Evolutionary conservation across 2,797 vertebrate genomes (phyloP).

Genomic region (Macropodus opercularis): DNA sequence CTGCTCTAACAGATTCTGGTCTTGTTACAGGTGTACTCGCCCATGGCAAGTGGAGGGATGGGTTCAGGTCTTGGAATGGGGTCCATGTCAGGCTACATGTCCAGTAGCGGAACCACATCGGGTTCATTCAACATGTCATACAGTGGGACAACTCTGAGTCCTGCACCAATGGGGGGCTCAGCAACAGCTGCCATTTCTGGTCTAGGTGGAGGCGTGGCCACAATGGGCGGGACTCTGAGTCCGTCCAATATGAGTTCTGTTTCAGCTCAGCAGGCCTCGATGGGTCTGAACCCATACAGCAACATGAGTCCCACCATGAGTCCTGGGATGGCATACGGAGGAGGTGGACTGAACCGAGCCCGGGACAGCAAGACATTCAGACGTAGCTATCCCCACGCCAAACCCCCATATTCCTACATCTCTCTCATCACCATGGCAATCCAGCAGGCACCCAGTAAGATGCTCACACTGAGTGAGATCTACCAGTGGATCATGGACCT

Average conservation of each 20-base stretch:
- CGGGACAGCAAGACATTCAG: slow-evolving; percentile 91
- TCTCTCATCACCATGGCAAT: slow-evolving; percentile 99
- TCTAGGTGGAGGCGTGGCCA: slow-evolving; percentile 84
- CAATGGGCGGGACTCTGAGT: slow-evolving; percentile 90
- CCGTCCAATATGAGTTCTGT: slow-evolving; percentile 87
- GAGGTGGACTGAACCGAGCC: slow-evolving; percentile 86
- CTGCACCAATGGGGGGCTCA: slow-evolving; percentile 85
- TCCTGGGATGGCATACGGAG: slow-evolving; percentile 88
- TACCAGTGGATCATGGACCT: slow-evolving; percentile 99
- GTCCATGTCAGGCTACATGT: slow-evolving; percentile 94
- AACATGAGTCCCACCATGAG: slow-evolving; percentile 92
- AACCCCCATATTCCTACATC: slow-evolving; percentile 97
- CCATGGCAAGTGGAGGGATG: slow-evolving; percentile 91
- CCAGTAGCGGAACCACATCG: slow-evolving; percentile 43
- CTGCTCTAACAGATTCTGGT: slow-evolving; percentile 22
- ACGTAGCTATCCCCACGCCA: slow-evolving; percentile 95
- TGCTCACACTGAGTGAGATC: slow-evolving; percentile 96
- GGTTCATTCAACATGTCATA: slow-evolving; percentile 79
- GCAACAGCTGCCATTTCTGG: slow-evolving; percentile 85
- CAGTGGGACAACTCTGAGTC: slow-evolving; percentile 89
- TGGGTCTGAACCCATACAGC: slow-evolving; percentile 91
- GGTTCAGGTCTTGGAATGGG: slow-evolving; percentile 93
- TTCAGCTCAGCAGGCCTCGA: slow-evolving; percentile 87
- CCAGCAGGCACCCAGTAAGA: slow-evolving; percentile 95
- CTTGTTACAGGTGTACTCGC: slow-evolving; percentile 86